Conservation (phyloP, 2,888 invertebrate species). For the Acronicta aceris region DNA sequence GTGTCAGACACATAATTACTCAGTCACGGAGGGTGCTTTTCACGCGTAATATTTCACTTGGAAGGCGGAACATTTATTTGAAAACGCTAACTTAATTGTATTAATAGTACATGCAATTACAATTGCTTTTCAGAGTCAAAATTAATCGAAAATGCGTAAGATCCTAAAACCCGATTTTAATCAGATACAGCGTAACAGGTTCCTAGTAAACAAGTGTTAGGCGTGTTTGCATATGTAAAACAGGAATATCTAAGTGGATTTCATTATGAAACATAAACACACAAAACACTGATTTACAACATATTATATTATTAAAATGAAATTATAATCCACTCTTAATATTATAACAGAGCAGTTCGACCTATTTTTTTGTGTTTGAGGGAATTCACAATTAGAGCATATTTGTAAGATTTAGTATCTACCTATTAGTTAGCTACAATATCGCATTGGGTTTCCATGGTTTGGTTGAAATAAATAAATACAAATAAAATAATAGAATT, state of each 20-base stretch:
- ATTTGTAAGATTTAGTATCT: too few species aligned
- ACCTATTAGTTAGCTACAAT: too few species aligned
- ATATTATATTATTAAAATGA: conserved; percentile 3
- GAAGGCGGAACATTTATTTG: conserved; percentile 21
- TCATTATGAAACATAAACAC: conserved; percentile 19
- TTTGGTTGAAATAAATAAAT: too few species aligned
- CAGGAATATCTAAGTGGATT: conserved; percentile 13
- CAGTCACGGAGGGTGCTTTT: conserved; percentile 27
- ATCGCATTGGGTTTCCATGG: too few species aligned
- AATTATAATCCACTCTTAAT: not conserved
- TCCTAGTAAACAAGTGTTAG: conserved; percentile 7
- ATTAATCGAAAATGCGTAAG: not conserved
- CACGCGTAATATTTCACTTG: conserved; percentile 28
- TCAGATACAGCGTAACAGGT: conserved; percentile 7
- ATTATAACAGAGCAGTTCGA: too few species aligned
- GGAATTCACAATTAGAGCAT: too few species aligned
- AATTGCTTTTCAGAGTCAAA: not conserved
- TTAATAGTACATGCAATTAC: conserved; percentile 12
- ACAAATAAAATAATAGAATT: too few species aligned
- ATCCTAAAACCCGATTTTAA: conserved; percentile 1
- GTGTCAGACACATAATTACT: conserved; percentile 49
- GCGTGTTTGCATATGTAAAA: conserved; percentile 13
- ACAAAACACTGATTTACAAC: conserved; percentile 4
- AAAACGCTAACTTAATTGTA: conserved; percentile 25
- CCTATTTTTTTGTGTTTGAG: too few species aligned